These are phyloP conservation scores for Drosophila ercepeae DNA, from an alignment of 1,140 invertebrate species.

Conservation along the genomic window DNA sequence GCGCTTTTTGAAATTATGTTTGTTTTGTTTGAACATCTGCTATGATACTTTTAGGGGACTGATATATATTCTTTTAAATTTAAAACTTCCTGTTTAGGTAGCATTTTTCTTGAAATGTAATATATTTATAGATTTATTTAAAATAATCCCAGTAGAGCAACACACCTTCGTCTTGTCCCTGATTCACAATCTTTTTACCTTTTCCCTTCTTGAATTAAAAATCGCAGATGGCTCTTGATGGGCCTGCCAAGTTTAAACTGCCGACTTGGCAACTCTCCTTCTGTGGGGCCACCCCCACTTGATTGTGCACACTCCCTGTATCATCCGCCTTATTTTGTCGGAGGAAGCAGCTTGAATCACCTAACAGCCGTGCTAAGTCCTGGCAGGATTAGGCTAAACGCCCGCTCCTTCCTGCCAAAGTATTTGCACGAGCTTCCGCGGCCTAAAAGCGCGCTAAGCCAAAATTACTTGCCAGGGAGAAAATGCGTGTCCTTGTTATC, in stretches of 20 bases:
- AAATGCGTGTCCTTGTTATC: constrained; percentile 8
- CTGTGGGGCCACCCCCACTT: constrained; percentile 11
- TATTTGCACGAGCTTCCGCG: constrained; percentile 68
- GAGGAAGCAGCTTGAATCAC: constrained; percentile 43
- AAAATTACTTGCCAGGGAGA: constrained; percentile 45
- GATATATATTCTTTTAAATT: not conserved
- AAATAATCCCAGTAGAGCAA: not conserved
- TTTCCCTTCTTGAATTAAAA: constrained; percentile 56
- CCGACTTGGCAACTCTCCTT: constrained; percentile 31
- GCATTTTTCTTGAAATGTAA: too few species aligned
- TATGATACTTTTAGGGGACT: not conserved
- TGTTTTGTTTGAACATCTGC: constrained; percentile 17
- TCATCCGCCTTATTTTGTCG: constrained; percentile 11
- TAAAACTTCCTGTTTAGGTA: not conserved
- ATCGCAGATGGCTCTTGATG: constrained; percentile 49
- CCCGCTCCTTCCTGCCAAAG: constrained; percentile 15
- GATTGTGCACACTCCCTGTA: not conserved
- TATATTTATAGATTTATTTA: not conserved
- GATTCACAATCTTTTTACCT: not conserved
- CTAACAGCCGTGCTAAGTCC: constrained; percentile 69
- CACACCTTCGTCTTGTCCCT: not conserved
- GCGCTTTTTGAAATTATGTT: constrained; percentile 10
- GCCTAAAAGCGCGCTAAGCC: constrained; percentile 58
- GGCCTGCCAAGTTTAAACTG: constrained; percentile 39
- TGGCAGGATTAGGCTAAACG: constrained; percentile 44